Evolutionary conservation across 1,140 invertebrate genomes (phyloP).

Genomic region (Chymomyza costata): DNA sequence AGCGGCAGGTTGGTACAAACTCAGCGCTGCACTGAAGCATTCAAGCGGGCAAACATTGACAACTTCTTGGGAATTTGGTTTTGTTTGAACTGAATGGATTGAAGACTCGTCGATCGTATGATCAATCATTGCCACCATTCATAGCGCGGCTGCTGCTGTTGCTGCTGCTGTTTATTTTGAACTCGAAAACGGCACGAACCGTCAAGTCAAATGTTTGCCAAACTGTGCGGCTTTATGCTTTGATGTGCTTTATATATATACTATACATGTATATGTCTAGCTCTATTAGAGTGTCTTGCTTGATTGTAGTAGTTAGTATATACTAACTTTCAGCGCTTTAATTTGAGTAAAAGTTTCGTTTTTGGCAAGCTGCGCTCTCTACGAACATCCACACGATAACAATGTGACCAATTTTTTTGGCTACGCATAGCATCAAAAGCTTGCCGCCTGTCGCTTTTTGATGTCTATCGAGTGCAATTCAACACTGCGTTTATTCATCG

Average conservation of each 20-base stretch:
- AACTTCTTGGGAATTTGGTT: conserved; percentile 66
- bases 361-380: conserved; percentile 28
- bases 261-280: too few species aligned
- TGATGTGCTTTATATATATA: too few species aligned
- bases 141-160: conserved; percentile 51
- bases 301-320: too few species aligned
- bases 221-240: conserved; percentile 42
- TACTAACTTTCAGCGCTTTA: conserved; percentile 30
- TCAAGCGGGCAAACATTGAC: conserved; percentile 65
- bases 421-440: not conserved
- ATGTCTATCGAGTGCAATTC: conserved; percentile 3
- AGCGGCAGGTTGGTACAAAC: conserved; percentile 19
- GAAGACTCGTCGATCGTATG: conserved; percentile 25
- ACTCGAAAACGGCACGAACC: conserved; percentile 56
- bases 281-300: too few species aligned
- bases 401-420: not conserved
- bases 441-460: not conserved
- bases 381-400: too few species aligned
- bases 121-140: conserved; percentile 57
- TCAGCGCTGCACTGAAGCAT: conserved; percentile 52
- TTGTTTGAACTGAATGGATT: conserved; percentile 32
- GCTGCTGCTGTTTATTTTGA: conserved; percentile 45
- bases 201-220: conserved; percentile 53
- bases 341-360: conserved; percentile 54
- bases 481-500: conserved; percentile 20